Base-by-base conservation (phyloP, 1,140 invertebrate species). In the Drosophila prosaltans region DNA sequence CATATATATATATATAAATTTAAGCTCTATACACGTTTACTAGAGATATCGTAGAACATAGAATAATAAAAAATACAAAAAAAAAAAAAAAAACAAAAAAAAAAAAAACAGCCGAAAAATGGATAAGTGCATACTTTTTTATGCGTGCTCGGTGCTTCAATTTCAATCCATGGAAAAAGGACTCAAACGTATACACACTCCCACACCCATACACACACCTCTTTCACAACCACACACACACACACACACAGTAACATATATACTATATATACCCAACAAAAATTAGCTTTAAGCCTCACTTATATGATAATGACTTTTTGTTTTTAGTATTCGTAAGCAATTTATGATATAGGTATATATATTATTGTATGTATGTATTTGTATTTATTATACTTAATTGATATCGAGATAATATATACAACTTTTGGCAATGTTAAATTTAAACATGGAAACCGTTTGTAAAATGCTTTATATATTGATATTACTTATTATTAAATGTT, bases 391-490 rank as follows among this genome's bases (percentile, higher is more conserved):
- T 36, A 41, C n/a, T 63, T 76, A 79, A 57, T 81, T 57, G 63
- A 70, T 60, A 40, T 51, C 21, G 24, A 51, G 45, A 51, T 51
- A 8, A 51, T 24, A 51, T 51, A 77, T 77, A 81, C 79, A 81
- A 68, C 82, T 82, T 82, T 76, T 60, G 80, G 65, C 71, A 82
- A 78, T 82, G 75, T 78, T 68, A 81, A 86, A 82, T 73, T 81
- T 72, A 32, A 78, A 80, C 68, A 78, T 78, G 43, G 81, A 51
- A 51, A 75, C 69, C 68, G 76, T 86, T 88, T 86, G 76, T 86
- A 69, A 86, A 86, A 86, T 82, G 76, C 78, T 88, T 86, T 88
- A 78, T 88, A 80, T 89, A 80, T 89, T 80, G 86, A 78, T 80
- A 74, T 82, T 80, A 51, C 45, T 26, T 51, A 80, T 77, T 82